These are phyloP conservation scores for Abramis brama DNA, from an alignment of 2,113 vertebrate genomes.

Conservation along the genomic window DNA sequence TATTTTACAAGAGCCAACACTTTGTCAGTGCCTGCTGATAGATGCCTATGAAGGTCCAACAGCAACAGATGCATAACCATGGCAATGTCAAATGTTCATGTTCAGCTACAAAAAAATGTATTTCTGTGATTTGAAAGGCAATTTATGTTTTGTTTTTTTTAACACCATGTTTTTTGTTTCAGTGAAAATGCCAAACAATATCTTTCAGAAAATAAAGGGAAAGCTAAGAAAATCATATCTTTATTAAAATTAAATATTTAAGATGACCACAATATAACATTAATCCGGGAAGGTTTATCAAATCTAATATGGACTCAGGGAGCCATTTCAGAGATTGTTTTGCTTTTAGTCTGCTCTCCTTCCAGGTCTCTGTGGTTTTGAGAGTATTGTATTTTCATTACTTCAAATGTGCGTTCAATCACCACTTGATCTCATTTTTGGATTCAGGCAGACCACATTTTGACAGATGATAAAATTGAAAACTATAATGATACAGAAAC, in stretches of 20 bases:
- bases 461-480: conserved; percentile 16
- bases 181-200: not conserved
- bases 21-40: not conserved
- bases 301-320: not conserved
- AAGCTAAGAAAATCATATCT: not conserved
- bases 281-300: not conserved
- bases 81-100: not conserved
- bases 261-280: not conserved
- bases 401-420: conserved; percentile 12
- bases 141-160: not conserved
- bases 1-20: conserved; percentile 4
- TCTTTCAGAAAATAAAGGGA: not conserved
- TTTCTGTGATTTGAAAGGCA: not conserved
- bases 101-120: not conserved
- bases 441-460: conserved; percentile 25
- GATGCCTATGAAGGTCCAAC: not conserved
- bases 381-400: conserved; percentile 23
- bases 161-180: not conserved
- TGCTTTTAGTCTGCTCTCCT: conserved; percentile 13
- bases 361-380: conserved; percentile 6
- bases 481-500: not conserved
- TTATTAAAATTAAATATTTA: not conserved
- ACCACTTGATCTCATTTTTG: conserved; percentile 9
- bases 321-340: not conserved
- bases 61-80: not conserved